Evolutionary conservation across 2,888 invertebrate genomes (phyloP).

Genomic region (Mamestra brassicae): DNA sequence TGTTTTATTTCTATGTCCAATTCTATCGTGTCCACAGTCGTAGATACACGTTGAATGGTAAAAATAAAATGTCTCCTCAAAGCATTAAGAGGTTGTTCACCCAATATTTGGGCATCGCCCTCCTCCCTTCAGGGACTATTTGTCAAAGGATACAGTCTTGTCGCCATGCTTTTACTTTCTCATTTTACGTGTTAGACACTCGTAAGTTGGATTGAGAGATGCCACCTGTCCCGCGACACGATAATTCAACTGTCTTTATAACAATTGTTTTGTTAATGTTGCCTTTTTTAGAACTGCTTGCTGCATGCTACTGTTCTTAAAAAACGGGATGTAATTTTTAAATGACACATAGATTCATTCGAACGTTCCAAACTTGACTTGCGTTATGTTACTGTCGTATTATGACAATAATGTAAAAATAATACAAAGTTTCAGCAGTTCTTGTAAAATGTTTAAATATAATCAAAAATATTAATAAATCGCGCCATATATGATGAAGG

Average conservation of each 20-base stretch:
- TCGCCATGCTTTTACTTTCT: slow-evolving; percentile 74
- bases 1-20: slow-evolving; percentile 59
- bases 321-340: slow-evolving; percentile 2
- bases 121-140: slow-evolving; percentile 82
- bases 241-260: slow-evolving; percentile 38
- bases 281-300: slow-evolving; percentile 18
- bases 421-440: no score
- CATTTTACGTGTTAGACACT: slow-evolving; percentile 71
- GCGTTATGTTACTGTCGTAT: not conserved
- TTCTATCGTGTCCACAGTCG: slow-evolving; percentile 71
- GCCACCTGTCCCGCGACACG: slow-evolving; percentile 74
- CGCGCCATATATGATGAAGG: not conserved
- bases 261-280: slow-evolving; percentile 8
- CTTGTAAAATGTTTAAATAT: no score
- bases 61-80: slow-evolving; percentile 90
- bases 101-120: slow-evolving; percentile 89
- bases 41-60: slow-evolving; percentile 81
- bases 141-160: slow-evolving; percentile 85
- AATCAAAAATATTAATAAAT: not conserved
- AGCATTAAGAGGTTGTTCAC: slow-evolving; percentile 90
- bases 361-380: not conserved
- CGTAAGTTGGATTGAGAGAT: slow-evolving; percentile 72
- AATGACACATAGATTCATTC: not conserved
- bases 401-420: not conserved
- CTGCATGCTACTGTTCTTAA: slow-evolving; percentile 13